A percentile compares a stretch with the other conserved stretches of the same genome.
Conservation (phyloP, 2,113 vertebrate genomes). For the Numida meleagris region DNA sequence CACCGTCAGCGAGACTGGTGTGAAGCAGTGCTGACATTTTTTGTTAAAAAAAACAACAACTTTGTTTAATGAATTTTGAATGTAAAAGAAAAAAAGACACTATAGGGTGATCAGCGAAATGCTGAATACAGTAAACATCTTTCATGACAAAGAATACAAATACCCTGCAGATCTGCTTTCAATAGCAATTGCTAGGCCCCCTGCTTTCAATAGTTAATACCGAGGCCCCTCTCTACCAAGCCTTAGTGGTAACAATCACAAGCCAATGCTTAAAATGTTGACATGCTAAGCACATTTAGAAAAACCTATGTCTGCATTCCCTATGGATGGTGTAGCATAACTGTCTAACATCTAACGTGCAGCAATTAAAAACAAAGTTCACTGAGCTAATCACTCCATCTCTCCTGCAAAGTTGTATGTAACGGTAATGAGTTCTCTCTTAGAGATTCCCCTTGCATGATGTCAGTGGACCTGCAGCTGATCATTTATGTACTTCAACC, state of each 20-base stretch:
- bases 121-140: constrained; percentile 70
- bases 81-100: constrained; percentile 21
- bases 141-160: constrained; percentile 74
- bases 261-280: constrained; percentile 52
- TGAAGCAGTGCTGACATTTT: constrained; percentile 28
- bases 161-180: constrained; percentile 65
- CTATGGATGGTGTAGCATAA: constrained; percentile 50
- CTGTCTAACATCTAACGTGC: constrained; percentile 40
- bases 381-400: not conserved
- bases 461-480: not conserved
- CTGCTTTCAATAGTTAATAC: constrained; percentile 69
- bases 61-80: constrained; percentile 40
- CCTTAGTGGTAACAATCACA: constrained; percentile 58
- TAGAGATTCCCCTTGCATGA: not conserved
- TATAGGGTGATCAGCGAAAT: constrained; percentile 47
- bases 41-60: not conserved
- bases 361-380: not conserved
- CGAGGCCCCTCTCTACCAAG: constrained; percentile 53
- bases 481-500: not conserved
- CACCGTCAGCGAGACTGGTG: constrained; percentile 10
- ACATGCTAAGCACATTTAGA: constrained; percentile 73
- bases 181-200: constrained; percentile 54
- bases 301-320: constrained; percentile 72
- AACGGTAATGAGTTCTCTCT: not conserved
- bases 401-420: not conserved